Conservation (phyloP, 2,888 invertebrate genomes). For the Metalampra italica region DNA sequence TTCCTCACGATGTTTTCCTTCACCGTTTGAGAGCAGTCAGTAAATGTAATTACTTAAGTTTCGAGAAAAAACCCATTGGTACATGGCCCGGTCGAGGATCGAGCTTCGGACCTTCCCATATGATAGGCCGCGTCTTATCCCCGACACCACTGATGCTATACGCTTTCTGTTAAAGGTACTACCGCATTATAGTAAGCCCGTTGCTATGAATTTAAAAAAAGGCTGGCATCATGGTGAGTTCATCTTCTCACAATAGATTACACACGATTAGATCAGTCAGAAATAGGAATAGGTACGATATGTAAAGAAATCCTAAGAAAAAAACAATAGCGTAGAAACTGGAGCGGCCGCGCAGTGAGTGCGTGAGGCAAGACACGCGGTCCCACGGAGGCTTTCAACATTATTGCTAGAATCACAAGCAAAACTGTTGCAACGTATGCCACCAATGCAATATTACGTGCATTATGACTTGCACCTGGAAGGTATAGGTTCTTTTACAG, state of each 20-base stretch:
- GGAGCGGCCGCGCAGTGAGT: conserved; percentile 35
- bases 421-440: conserved; percentile 32
- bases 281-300: conserved; percentile 13
- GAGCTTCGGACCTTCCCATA: too few relatives aligned
- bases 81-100: too few relatives aligned
- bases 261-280: conserved; percentile 5
- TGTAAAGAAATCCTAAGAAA: conserved; percentile 30
- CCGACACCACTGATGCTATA: too few relatives aligned
- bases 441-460: conserved; percentile 12
- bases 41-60: too few relatives aligned
- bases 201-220: too few relatives aligned
- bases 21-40: too few relatives aligned
- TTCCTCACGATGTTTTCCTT: too few relatives aligned
- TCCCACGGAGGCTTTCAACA: conserved; percentile 66
- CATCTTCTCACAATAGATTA: conserved; percentile 3
- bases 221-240: conserved; percentile 7
- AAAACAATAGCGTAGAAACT: conserved; percentile 49
- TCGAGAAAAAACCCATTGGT: too few relatives aligned
- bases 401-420: conserved; percentile 30
- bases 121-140: too few relatives aligned
- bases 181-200: too few relatives aligned
- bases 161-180: too few relatives aligned
- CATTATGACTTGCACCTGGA: conserved; percentile 3
- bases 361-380: conserved; percentile 39
- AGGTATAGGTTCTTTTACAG: neutral